A percentile compares a stretch with the other conserved stretches of the same genome.
Evolutionary conservation across 2,113 vertebrate species (phyloP).

Genomic region (Ellobius talpinus): DNA sequence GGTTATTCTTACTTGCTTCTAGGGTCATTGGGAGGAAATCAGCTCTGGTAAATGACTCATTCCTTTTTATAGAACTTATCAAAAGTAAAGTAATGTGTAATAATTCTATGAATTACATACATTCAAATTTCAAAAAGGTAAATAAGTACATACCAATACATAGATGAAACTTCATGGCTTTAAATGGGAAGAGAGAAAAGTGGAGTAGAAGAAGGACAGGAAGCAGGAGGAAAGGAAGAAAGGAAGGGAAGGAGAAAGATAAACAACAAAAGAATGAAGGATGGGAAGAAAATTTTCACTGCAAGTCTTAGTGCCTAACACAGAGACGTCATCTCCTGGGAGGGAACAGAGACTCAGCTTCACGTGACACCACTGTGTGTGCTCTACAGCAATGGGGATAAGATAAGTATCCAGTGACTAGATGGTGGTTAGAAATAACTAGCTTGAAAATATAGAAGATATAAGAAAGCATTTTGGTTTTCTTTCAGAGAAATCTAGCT

Average conservation of each 20-base stretch:
- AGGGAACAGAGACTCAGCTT: background rate
- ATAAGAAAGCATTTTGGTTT: background rate
- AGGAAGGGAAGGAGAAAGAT: rapidly evolving
- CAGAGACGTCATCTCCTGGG: background rate
- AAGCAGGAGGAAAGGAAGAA: no score
- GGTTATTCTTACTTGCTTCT: constrained; percentile 10
- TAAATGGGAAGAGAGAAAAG: background rate
- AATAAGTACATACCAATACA: constrained; percentile 7
- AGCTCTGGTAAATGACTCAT: background rate
- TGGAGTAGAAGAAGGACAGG: no score
- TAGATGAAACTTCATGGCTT: background rate
- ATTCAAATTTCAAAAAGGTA: background rate
- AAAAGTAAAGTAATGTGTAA: constrained; percentile 6
- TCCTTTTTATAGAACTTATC: constrained; percentile 17
- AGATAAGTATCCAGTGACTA: background rate
- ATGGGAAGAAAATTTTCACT: background rate
- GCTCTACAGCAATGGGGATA: background rate
- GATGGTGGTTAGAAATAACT: constrained; percentile 7
- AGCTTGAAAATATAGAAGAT: background rate
- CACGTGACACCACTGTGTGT: background rate
- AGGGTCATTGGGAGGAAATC: background rate
- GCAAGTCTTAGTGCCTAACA: background rate
- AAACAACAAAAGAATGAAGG: background rate
- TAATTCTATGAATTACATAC: constrained; percentile 31
- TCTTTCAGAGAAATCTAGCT: background rate